phyloP scores from a whole-genome alignment of 2,113 vertebrate genomes.

The Argyrosomus japonicus region DNA sequence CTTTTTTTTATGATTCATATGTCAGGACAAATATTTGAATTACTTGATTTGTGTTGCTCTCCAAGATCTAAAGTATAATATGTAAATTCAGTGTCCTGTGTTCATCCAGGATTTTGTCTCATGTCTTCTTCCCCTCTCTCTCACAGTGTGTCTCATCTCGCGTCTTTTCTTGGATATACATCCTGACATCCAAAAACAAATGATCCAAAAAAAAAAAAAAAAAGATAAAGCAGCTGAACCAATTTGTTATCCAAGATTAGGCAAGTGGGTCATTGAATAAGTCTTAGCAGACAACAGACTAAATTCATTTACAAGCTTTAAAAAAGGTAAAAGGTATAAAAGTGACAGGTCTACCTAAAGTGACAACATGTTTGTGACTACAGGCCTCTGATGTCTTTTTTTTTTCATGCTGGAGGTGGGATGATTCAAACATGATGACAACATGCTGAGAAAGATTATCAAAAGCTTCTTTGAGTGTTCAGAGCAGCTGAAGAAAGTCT shows the following conservation, averaged over 20 bases:
- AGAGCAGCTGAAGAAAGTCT: conserved; percentile 17
- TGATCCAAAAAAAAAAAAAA: conserved; percentile 32
- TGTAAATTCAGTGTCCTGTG: conserved; percentile 11
- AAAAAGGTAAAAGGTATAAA: conserved; percentile 15
- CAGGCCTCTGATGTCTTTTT: conserved; percentile 41
- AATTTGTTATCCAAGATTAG: conserved; percentile 58
- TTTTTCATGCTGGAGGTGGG: conserved; percentile 15
- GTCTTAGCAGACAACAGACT: conserved; percentile 44
- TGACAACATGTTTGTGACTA: conserved; percentile 56
- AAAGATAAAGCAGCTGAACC: conserved; percentile 46
- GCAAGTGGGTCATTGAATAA: conserved; percentile 56
- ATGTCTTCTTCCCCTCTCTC: background rate
- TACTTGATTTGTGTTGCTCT: background rate
- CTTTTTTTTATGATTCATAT: background rate
- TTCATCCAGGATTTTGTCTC: background rate
- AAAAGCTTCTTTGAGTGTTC: conserved; percentile 39
- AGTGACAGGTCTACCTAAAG: conserved; percentile 53
- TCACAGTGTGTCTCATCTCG: conserved; percentile 7
- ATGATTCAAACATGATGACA: conserved; percentile 45
- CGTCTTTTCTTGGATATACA: conserved; percentile 33
- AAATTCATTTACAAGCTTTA: conserved; percentile 60
- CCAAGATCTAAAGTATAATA: background rate
- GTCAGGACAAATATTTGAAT: background rate
- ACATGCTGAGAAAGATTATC: conserved; percentile 62
- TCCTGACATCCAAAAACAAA: conserved; percentile 57